These are phyloP conservation scores for Gastrophryne carolinensis DNA, from an alignment of 2,797 vertebrate species.

Conservation along the genomic window DNA sequence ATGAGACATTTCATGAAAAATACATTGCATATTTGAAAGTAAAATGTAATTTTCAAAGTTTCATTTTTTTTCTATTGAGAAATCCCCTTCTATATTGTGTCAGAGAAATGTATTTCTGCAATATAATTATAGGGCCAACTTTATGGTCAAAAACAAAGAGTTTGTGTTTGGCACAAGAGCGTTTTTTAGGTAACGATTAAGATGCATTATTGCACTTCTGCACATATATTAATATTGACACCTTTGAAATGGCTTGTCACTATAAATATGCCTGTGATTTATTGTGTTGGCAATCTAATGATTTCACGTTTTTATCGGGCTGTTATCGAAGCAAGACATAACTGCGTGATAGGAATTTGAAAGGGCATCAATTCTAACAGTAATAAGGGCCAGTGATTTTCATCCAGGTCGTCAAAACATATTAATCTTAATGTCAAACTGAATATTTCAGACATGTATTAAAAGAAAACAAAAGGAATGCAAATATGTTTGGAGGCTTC, in stretches of 20 bases:
- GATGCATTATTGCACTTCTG: background rate
- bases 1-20: conserved; percentile 52
- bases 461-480: too few species aligned
- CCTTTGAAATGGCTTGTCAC: background rate
- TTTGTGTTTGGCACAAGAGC: background rate
- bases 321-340: background rate
- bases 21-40: conserved; percentile 58
- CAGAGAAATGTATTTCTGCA: conserved; percentile 5
- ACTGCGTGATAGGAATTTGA: background rate
- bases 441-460: too few species aligned
- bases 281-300: background rate
- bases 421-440: background rate
- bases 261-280: conserved; percentile 1
- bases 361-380: background rate
- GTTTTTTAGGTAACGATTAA: background rate
- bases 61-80: conserved; percentile 24
- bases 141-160: conserved; percentile 9
- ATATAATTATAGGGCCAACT: conserved; percentile 3
- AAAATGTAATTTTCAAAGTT: conserved; percentile 61
- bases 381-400: background rate
- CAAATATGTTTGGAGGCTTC: too few species aligned
- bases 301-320: background rate
- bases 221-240: background rate
- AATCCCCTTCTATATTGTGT: conserved; percentile 7
- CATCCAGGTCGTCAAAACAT: background rate